Base-by-base conservation (phyloP, 2,888 invertebrate genomes). In the Heliothis peltigera region DNA sequence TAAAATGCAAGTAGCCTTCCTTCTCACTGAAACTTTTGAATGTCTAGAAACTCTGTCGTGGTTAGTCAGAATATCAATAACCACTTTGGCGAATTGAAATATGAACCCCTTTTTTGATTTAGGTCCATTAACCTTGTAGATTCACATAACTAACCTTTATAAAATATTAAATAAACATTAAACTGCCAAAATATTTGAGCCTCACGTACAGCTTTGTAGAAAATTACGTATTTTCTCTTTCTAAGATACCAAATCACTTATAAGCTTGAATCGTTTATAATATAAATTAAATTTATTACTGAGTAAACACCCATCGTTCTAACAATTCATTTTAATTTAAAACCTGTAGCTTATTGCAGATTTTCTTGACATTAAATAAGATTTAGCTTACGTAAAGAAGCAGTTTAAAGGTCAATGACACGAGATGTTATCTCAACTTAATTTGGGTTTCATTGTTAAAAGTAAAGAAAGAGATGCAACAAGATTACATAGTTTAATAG, bases 211-310 rank as follows among this genome's bases (percentile, higher is more conserved):
- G n/a, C n/a, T 39, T 39, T n/a, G 5, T 15, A 39, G 39, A 39
- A 39, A 15, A 39, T 39, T n/a, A 15, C 4, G 8, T n/a, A 39
- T 39, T 39, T 39, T 39, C 39, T 39, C 15, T 10, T 39, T 39
- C 39, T n/a, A 39, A 39, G 39, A 39, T n/a, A 39, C 39, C 39
- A n/a, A 39, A 39, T 32, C 10, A n/a, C 39, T 39, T n/a, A 39
- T 15, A n/a, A 39, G 39, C 39, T 39, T 39, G 39, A n/a, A n/a
- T 15, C 35, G 15, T 15, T 15, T 35, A 15, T 35, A 15, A 39
- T 5, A 39, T 39, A 39, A 39, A 39, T 39, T 39, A n/a, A n/a
- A 39, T 39, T 39, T n/a, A 39, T 39, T 15, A 39, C 39, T 39
- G 4, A 32, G 32, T 32, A 12, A n/a, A 39, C 39, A n/a, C 39